Evolutionary conservation across 2,888 invertebrate genomes (phyloP).

Genomic region (Caenorhabditis angaria): DNA sequence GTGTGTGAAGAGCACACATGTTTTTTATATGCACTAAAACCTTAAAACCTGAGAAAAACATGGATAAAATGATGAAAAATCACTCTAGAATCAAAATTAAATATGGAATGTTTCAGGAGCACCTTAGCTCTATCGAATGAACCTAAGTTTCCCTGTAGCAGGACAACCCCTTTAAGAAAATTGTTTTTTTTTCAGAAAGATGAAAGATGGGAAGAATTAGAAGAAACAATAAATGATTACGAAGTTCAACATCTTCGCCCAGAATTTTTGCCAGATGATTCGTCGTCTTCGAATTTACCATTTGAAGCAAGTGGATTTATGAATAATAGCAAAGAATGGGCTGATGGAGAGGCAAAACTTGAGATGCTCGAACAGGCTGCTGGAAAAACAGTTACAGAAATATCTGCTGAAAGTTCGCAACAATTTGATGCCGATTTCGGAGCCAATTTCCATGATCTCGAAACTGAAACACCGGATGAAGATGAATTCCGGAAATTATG

Average conservation of each 20-base stretch:
- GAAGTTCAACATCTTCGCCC: conserved; percentile 2
- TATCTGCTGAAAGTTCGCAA: background rate
- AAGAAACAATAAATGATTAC: conserved; percentile 18
- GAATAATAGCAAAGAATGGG: conserved; percentile 40
- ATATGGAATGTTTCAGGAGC: too few species aligned
- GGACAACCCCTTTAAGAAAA: too few species aligned
- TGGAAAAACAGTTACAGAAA: background rate
- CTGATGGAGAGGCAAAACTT: conserved; percentile 25
- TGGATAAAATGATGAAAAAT: too few species aligned
- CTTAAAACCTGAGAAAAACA: too few species aligned
- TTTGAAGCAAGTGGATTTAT: conserved; percentile 6
- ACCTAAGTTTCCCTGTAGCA: too few species aligned
- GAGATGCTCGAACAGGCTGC: conserved; percentile 14
- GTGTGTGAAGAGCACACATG: too few species aligned
- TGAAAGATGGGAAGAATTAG: conserved; percentile 24
- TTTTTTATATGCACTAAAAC: too few species aligned
- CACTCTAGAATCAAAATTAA: too few species aligned
- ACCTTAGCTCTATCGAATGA: too few species aligned
- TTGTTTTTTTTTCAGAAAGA: conserved; percentile 13
- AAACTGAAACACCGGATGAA: conserved; percentile 35
- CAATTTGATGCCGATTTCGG: conserved; percentile 8
- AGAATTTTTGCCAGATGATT: background rate
- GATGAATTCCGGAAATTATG: conserved; percentile 40
- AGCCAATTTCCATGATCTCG: conserved; percentile 20
- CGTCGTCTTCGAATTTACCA: background rate